phyloP scores from a whole-genome alignment of 2,797 vertebrate genomes.

The Melopsittacus undulatus region DNA sequence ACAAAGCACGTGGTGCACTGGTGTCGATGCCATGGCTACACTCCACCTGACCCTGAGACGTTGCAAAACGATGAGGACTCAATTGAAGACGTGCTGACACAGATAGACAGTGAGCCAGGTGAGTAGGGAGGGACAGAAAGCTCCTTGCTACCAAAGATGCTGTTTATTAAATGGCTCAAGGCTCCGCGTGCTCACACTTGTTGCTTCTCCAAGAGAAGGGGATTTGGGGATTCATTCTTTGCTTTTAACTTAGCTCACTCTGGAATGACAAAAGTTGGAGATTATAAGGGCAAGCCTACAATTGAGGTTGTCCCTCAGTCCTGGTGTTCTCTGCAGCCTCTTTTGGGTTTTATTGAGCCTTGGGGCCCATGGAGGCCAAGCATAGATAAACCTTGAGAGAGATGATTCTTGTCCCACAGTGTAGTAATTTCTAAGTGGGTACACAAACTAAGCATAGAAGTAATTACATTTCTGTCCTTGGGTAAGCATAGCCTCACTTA shows the following conservation, averaged over 20 bases:
- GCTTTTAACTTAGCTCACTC: background rate
- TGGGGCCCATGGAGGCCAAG: background rate
- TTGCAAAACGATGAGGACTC: slow-evolving; percentile 85
- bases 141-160: background rate
- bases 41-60: slow-evolving; percentile 89
- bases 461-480: background rate
- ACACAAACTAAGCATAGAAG: background rate
- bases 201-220: background rate
- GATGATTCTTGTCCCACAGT: background rate
- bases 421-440: background rate
- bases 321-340: background rate
- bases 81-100: slow-evolving; percentile 94
- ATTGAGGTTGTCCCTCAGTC: background rate
- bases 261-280: background rate
- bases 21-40: slow-evolving; percentile 95
- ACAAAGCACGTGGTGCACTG: slow-evolving; percentile 94
- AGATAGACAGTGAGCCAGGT: slow-evolving; percentile 96
- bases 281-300: background rate
- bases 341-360: background rate
- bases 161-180: background rate
- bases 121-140: background rate
- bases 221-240: background rate
- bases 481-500: background rate
- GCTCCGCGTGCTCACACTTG: accelerated
- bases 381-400: background rate